Evolutionary conservation across 2,113 vertebrate species (phyloP).

Genomic region (Alectura lathami): DNA sequence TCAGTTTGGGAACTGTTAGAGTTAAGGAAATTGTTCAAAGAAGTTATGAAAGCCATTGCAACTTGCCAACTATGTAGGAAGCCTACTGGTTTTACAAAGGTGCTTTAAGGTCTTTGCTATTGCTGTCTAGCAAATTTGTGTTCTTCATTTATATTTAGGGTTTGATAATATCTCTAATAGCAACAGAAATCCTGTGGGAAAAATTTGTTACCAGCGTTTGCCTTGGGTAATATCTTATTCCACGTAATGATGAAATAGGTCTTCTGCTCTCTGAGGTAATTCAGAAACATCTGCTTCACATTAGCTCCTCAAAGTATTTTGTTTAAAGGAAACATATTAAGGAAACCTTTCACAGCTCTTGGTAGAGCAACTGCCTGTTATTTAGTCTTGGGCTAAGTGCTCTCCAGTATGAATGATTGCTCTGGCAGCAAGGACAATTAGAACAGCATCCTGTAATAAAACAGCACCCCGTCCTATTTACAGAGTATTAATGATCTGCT

Average conservation of each 20-base stretch:
- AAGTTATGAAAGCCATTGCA: neutral
- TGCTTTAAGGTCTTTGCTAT: neutral
- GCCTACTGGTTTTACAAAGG: neutral
- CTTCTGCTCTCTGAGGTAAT: constrained; percentile 43
- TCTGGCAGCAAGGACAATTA: constrained; percentile 53
- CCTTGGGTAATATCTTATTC: constrained; percentile 41
- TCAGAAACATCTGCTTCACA: constrained; percentile 48
- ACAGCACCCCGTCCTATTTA: constrained; percentile 54
- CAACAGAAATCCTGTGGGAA: constrained; percentile 38
- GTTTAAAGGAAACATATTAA: constrained; percentile 35
- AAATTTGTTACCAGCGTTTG: constrained; percentile 17
- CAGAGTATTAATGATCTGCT: constrained; percentile 27
- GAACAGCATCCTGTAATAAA: constrained; percentile 50
- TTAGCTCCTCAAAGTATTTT: constrained; percentile 46
- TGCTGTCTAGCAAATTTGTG: constrained; percentile 22
- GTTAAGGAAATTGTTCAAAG: neutral
- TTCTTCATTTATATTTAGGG: constrained; percentile 37
- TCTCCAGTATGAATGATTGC: constrained; percentile 17
- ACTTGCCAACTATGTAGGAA: neutral
- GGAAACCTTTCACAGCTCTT: constrained; percentile 32
- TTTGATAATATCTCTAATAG: constrained; percentile 43
- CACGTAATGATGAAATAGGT: constrained; percentile 22
- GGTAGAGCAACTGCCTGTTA: neutral
- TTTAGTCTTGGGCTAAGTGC: constrained; percentile 38
- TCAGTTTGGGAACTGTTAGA: neutral